phyloP scores from a whole-genome alignment of 2,113 vertebrate genomes.

The Empidonax traillii region DNA sequence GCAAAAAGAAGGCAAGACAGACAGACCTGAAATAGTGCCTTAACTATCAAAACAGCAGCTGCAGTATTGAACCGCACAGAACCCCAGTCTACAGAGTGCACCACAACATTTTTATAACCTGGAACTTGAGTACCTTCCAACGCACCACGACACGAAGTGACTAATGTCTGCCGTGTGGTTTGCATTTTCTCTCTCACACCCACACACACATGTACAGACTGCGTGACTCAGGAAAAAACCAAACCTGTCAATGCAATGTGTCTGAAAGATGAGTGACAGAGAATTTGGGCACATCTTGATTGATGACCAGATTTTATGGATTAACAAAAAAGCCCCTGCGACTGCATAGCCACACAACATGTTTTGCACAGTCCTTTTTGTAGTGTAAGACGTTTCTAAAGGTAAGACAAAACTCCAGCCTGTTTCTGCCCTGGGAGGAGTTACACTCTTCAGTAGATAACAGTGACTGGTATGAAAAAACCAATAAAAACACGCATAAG shows the following conservation, averaged over 20 bases:
- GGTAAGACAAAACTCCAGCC: not conserved
- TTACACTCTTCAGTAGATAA: not conserved
- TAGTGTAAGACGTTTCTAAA: not conserved
- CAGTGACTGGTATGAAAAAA: not conserved
- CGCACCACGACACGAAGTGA: not conserved
- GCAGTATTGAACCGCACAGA: not conserved
- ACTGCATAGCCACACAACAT: not conserved
- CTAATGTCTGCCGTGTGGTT: conserved; percentile 32
- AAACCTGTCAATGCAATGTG: not conserved
- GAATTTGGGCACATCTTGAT: not conserved
- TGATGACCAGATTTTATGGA: not conserved
- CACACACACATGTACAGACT: not conserved
- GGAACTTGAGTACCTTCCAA: not conserved
- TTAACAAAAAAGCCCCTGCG: not conserved
- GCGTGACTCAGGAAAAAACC: not conserved
- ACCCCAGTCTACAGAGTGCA: not conserved
- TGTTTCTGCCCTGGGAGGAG: not conserved
- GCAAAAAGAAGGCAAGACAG: not conserved
- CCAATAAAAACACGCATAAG: not conserved
- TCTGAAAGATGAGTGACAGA: not conserved
- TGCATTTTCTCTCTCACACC: conserved; percentile 16
- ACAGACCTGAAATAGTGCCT: not conserved
- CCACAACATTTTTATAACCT: not conserved
- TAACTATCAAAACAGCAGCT: not conserved
- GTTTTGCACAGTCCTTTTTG: not conserved